Evolutionary conservation across 92 coral and sea anemone genomes (phyloP).

Genomic region (Blastomussa wellsi): DNA sequence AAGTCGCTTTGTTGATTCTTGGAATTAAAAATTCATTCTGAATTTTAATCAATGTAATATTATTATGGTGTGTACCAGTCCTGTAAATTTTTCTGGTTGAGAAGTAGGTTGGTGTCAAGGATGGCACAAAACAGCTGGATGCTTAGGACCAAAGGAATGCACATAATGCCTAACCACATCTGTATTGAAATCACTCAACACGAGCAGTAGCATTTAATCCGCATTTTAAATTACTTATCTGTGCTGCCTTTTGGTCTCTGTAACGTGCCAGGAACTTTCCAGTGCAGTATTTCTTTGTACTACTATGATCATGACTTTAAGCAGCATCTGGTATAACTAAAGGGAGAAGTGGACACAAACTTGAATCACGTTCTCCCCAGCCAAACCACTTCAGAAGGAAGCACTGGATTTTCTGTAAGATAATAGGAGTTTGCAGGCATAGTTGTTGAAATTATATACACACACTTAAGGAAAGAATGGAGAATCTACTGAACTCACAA

Average conservation of each 20-base stretch:
- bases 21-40: no score
- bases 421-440: background rate
- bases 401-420: background rate
- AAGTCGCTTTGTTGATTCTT: no score
- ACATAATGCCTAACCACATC: background rate
- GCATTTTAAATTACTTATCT: no score
- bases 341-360: background rate
- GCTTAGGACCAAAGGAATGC: no score
- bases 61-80: no score
- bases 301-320: background rate
- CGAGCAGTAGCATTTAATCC: background rate
- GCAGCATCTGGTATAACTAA: background rate
- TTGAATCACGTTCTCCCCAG: background rate
- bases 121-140: no score
- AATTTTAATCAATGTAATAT: no score
- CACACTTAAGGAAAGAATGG: no score
- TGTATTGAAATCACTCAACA: background rate
- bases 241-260: background rate
- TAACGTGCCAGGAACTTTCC: conserved; percentile 2
- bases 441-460: no score
- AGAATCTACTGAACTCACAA: background rate
- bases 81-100: no score
- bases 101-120: no score
- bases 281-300: background rate
- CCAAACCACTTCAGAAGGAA: background rate